Percentiles rank a stretch among this genome's conserved stretches.
These are phyloP conservation scores for Dissostichus mawsoni DNA, from an alignment of 2,113 vertebrate genomes.

Conservation along the genomic window DNA sequence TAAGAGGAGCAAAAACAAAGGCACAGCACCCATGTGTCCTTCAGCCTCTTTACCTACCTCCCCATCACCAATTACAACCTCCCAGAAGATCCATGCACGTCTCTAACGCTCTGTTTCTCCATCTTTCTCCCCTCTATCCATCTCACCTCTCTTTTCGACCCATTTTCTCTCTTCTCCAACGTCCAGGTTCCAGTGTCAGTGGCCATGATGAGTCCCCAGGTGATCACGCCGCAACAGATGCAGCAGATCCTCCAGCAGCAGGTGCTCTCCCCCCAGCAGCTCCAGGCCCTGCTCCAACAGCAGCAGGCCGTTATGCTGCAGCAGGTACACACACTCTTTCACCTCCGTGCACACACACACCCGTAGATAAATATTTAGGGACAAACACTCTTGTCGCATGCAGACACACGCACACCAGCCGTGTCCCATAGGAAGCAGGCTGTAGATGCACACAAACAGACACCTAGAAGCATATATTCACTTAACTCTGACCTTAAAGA, in stretches of 20 bases:
- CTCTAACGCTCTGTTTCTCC: conserved; percentile 43
- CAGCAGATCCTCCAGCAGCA: conserved; percentile 99
- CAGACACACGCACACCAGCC: neutral
- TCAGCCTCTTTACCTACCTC: conserved; percentile 70
- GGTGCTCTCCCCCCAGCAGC: conserved; percentile 98
- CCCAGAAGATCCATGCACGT: conserved; percentile 56
- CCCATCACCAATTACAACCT: conserved; percentile 67
- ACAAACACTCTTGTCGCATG: neutral
- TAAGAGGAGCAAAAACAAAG: conserved; percentile 72
- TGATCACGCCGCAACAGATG: conserved; percentile 99
- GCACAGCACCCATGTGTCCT: conserved; percentile 78
- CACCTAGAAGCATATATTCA: neutral
- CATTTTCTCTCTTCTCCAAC: neutral
- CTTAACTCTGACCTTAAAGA: neutral
- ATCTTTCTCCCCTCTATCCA: neutral
- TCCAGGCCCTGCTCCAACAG: conserved; percentile 98
- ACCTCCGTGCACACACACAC: neutral
- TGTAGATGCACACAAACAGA: neutral
- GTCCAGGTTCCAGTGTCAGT: conserved; percentile 96
- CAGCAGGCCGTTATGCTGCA: conserved; percentile 99
- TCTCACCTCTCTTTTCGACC: neutral
- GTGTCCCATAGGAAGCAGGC: neutral
- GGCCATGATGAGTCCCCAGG: conserved; percentile 99
- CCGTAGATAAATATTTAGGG: conserved; percentile 1
- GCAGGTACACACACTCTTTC: conserved; percentile 88